Percentiles rank a stretch among this genome's conserved stretches.
Evolutionary conservation across 2,113 vertebrate genomes (phyloP).

Genomic region (Nothobranchius kuhntae): DNA sequence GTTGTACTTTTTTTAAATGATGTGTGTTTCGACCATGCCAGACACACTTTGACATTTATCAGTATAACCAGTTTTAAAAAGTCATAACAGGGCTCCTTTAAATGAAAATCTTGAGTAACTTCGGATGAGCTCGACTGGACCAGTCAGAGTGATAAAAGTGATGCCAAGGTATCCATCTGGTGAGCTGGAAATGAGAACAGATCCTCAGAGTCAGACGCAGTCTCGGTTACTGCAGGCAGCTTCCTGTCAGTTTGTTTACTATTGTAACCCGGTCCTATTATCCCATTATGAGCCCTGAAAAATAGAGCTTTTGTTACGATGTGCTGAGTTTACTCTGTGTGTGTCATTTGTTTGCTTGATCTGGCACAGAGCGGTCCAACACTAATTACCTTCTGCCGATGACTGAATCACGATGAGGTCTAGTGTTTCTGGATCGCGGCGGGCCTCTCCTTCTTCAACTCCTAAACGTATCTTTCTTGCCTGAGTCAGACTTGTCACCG

Average conservation of each 20-base stretch:
- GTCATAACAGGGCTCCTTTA: too few relatives aligned
- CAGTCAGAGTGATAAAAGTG: neutral
- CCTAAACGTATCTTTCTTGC: conserved; percentile 56
- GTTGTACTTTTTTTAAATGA: too few relatives aligned
- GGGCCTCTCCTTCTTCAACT: conserved; percentile 35
- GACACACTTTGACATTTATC: too few relatives aligned
- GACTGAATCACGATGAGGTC: conserved; percentile 68
- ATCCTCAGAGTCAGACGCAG: neutral
- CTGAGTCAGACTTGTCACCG: conserved; percentile 55
- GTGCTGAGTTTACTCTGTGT: conserved; percentile 10
- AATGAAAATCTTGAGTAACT: neutral
- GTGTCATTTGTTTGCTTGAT: conserved; percentile 57
- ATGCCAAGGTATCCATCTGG: neutral
- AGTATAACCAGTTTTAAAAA: too few relatives aligned
- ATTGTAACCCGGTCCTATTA: conserved; percentile 27
- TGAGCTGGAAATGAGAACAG: neutral
- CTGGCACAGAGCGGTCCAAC: conserved; percentile 58
- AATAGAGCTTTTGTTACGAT: conserved; percentile 36
- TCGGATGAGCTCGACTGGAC: neutral
- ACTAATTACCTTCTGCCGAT: conserved; percentile 64
- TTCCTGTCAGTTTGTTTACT: conserved; percentile 39
- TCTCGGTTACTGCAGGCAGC: conserved; percentile 24
- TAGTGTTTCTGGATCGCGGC: conserved; percentile 59
- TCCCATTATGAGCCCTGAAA: conserved; percentile 43
- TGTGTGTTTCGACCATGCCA: too few relatives aligned